Evolutionary conservation across 2,113 vertebrate genomes (phyloP).

Genomic region (Clupea harengus): DNA sequence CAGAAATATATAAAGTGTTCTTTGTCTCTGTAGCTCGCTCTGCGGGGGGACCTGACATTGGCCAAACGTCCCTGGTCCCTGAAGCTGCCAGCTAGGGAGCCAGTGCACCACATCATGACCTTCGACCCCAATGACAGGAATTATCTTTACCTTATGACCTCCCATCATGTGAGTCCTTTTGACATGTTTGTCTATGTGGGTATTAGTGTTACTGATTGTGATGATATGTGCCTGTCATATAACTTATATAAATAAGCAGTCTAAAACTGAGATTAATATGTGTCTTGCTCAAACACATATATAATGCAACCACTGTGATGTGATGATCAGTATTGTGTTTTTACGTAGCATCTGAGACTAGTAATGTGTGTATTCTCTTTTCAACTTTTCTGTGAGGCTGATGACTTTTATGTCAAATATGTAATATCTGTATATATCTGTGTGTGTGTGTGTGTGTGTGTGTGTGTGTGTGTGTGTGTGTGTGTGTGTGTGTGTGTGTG

Average conservation of each 20-base stretch:
- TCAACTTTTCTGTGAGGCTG: not conserved
- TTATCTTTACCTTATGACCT: constrained; percentile 94
- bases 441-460: constrained; percentile 14
- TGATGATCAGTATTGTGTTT: too few relatives aligned
- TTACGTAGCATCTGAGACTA: not conserved
- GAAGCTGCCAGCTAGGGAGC: constrained; percentile 79
- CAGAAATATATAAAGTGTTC: not conserved
- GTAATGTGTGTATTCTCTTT: not conserved
- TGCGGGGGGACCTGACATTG: constrained; percentile 77
- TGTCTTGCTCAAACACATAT: too few relatives aligned
- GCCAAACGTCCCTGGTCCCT: constrained; percentile 75
- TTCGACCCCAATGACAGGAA: constrained; percentile 88
- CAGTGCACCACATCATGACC: constrained; percentile 92
- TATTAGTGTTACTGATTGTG: too few relatives aligned
- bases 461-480: constrained; percentile 32
- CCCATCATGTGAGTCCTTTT: constrained; percentile 82
- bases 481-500: constrained; percentile 27
- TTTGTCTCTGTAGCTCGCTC: constrained; percentile 74
- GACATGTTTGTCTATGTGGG: not conserved
- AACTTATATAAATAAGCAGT: too few relatives aligned
- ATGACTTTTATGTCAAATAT: not conserved
- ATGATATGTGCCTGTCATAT: too few relatives aligned
- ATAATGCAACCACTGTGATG: too few relatives aligned
- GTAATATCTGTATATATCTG: not conserved
- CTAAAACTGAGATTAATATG: too few relatives aligned